These are phyloP conservation scores for Paratilapia polleni DNA, from an alignment of 2,113 vertebrate genomes.

Conservation along the genomic window DNA sequence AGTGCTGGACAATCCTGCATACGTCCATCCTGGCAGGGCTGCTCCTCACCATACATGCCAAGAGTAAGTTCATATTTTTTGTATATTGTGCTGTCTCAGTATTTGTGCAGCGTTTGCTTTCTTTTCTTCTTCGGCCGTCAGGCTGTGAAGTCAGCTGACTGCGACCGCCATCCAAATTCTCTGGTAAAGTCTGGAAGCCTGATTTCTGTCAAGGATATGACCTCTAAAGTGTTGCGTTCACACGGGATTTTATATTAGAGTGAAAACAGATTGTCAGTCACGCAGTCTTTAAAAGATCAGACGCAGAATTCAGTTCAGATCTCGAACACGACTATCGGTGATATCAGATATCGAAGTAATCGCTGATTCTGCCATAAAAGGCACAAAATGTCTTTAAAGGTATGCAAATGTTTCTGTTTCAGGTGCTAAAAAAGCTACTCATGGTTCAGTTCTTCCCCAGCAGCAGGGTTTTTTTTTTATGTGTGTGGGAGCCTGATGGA, in stretches of 20 bases:
- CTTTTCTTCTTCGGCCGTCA: neutral
- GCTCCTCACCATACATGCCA: conserved; percentile 28
- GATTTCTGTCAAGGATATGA: neutral
- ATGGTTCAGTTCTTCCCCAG: neutral
- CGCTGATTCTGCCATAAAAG: neutral
- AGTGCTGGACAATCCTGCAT: neutral
- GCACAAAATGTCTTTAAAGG: neutral
- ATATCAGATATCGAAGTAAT: neutral
- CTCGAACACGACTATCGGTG: neutral
- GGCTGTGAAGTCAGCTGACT: neutral
- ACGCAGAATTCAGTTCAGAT: neutral
- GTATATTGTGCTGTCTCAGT: neutral
- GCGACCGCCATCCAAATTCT: neutral
- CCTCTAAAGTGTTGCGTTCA: neutral
- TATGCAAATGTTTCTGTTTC: neutral
- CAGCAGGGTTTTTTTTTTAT: neutral
- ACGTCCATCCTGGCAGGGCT: conserved; percentile 27
- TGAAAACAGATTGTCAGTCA: neutral
- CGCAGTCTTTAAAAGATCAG: neutral
- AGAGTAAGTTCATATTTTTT: conserved; percentile 50
- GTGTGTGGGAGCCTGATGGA: neutral
- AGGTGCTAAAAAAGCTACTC: neutral
- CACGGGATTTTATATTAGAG: neutral
- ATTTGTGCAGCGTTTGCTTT: neutral
- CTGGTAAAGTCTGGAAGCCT: rapidly evolving